phyloP scores from a whole-genome alignment of 1,140 invertebrate species.

The Polypedilum pembai region DNA sequence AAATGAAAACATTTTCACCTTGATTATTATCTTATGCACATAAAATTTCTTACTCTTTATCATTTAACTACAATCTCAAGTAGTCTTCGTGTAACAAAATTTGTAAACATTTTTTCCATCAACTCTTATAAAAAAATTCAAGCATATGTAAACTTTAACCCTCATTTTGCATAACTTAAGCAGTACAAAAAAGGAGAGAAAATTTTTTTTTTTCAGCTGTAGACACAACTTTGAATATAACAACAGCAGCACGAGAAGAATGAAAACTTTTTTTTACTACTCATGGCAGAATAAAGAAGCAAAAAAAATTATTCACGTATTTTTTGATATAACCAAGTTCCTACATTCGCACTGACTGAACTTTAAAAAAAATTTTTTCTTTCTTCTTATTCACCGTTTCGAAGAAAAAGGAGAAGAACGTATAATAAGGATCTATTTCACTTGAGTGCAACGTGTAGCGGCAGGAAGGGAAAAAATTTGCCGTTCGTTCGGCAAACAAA shows the following conservation, averaged over 20 bases:
- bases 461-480: not conserved
- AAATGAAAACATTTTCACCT: no score
- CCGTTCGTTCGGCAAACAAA: not conserved
- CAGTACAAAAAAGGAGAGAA: not conserved
- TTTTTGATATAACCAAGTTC: not conserved
- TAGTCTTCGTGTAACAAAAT: not conserved
- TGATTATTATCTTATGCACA: no score
- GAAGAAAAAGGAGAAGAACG: no score
- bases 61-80: not conserved
- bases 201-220: not conserved
- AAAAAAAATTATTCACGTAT: constrained; percentile 12
- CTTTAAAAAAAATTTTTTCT: not conserved
- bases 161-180: constrained; percentile 9
- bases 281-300: not conserved
- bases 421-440: constrained; percentile 8
- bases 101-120: not conserved
- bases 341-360: not conserved
- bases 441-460: not conserved
- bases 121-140: not conserved
- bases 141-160: constrained; percentile 18
- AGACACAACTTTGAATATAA: constrained; percentile 1
- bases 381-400: no score
- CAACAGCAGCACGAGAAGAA: not conserved
- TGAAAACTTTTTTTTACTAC: not conserved
- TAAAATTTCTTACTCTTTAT: not conserved